Conservation (phyloP, 2,888 invertebrate genomes). For the Phortica magna region DNA sequence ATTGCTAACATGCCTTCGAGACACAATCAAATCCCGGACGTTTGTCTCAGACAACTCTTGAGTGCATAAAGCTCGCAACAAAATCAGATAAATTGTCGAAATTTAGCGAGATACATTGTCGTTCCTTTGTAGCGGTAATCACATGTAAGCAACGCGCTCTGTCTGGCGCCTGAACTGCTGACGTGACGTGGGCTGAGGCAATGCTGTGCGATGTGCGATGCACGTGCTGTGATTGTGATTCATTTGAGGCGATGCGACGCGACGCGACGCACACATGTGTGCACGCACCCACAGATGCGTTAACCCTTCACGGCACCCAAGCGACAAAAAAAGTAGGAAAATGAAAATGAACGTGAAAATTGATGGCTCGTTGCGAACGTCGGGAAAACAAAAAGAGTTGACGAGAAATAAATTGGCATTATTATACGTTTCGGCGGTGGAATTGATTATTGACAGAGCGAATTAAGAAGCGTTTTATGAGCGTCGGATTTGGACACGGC, state of each 20-base stretch:
- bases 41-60: constrained; percentile 35
- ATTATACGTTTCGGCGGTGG: constrained; percentile 59
- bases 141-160: background rate
- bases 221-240: constrained; percentile 24
- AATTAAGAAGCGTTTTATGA: constrained; percentile 67
- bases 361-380: background rate
- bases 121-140: constrained; percentile 7
- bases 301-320: background rate
- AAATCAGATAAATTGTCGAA: constrained; percentile 28
- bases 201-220: background rate
- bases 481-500: constrained; percentile 28
- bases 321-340: background rate
- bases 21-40: constrained; percentile 30
- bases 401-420: constrained; percentile 68
- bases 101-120: background rate
- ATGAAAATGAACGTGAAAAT: background rate
- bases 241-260: too few relatives aligned
- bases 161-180: too few relatives aligned
- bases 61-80: background rate
- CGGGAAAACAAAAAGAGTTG: background rate
- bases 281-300: background rate
- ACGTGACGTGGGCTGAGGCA: background rate
- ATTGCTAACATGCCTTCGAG: constrained; percentile 33
- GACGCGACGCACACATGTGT: too few relatives aligned
- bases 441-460: constrained; percentile 74